Evolutionary conservation across 2,797 vertebrate species (phyloP).

Genomic region (Arrhamphus sclerolepis): DNA sequence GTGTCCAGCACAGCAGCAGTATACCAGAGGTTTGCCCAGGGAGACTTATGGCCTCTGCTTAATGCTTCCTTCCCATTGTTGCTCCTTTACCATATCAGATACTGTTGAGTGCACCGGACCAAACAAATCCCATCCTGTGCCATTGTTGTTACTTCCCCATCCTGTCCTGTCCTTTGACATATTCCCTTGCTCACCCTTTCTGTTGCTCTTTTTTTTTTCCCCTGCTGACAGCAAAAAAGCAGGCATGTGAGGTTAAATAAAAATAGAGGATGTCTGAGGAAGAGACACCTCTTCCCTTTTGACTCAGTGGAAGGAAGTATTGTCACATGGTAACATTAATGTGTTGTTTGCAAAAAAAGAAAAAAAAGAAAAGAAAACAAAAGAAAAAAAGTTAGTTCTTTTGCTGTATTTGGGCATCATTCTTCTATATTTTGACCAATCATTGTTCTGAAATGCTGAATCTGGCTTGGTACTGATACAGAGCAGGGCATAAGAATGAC

Average conservation of each 20-base stretch:
- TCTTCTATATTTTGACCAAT: not conserved
- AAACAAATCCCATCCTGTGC: constrained; percentile 57
- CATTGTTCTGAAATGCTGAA: not conserved
- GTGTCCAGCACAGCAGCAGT: not conserved
- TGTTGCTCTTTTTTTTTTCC: constrained; percentile 20
- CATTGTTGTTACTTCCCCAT: constrained; percentile 32
- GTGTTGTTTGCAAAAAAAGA: not conserved
- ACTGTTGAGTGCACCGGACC: constrained; percentile 29
- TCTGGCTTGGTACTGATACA: not conserved
- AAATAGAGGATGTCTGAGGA: constrained; percentile 28
- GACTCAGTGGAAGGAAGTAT: constrained; percentile 37
- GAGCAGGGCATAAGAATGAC: not conserved
- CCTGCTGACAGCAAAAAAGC: constrained; percentile 38
- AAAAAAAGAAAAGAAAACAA: not conserved
- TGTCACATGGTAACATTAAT: constrained; percentile 1
- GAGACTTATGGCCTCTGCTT: constrained; percentile 1
- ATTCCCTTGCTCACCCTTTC: constrained; percentile 3
- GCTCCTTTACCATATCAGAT: constrained; percentile 49
- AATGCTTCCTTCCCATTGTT: constrained; percentile 53
- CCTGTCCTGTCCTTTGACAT: constrained; percentile 42
- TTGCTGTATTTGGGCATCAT: not conserved
- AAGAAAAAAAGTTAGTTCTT: not conserved
- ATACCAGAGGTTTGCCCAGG: constrained; percentile 22
- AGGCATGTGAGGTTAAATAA: constrained; percentile 19
- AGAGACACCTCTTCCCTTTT: constrained; percentile 22